Percentiles rank a stretch among this genome's conserved stretches.
These are phyloP conservation scores for Caerostris darwini DNA, from an alignment of 1,140 invertebrate genomes.

Conservation along the genomic window DNA sequence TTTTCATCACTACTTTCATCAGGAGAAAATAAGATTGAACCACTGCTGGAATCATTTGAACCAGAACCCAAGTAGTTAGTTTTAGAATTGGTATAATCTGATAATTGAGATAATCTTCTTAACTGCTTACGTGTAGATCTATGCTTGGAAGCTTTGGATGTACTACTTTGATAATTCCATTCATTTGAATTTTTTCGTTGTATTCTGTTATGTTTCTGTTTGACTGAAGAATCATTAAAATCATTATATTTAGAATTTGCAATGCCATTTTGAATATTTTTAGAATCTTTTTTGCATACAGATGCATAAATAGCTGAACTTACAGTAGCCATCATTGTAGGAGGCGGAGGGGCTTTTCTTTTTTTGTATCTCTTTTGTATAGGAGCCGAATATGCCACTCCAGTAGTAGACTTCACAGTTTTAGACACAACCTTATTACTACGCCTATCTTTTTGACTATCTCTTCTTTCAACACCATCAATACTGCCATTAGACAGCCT, in stretches of 20 bases:
- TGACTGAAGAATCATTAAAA: neutral
- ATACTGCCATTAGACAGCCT: neutral
- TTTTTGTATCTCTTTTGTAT: slow-evolving; percentile 42
- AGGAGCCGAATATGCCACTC: neutral
- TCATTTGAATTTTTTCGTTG: neutral
- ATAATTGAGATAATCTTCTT: neutral
- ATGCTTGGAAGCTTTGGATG: neutral
- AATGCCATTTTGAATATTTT: neutral
- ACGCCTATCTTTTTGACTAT: neutral
- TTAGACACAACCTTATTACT: slow-evolving; percentile 12
- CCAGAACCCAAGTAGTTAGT: neutral
- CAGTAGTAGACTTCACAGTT: slow-evolving; percentile 15
- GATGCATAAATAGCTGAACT: slow-evolving; percentile 46
- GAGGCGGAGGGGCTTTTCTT: slow-evolving; percentile 53
- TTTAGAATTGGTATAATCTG: neutral
- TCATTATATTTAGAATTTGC: neutral
- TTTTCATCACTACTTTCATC: slow-evolving; percentile 67
- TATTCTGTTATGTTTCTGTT: neutral
- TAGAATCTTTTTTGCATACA: slow-evolving; percentile 4
- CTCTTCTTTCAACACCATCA: neutral
- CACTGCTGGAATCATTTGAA: slow-evolving; percentile 3
- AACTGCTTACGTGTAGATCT: neutral
- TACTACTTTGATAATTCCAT: neutral
- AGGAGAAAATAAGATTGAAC: slow-evolving; percentile 54
- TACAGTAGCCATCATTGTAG: neutral